A percentile compares a stretch with the other conserved stretches of the same genome.
Conservation (phyloP, 2,113 vertebrate genomes). For the Laticauda colubrina region DNA sequence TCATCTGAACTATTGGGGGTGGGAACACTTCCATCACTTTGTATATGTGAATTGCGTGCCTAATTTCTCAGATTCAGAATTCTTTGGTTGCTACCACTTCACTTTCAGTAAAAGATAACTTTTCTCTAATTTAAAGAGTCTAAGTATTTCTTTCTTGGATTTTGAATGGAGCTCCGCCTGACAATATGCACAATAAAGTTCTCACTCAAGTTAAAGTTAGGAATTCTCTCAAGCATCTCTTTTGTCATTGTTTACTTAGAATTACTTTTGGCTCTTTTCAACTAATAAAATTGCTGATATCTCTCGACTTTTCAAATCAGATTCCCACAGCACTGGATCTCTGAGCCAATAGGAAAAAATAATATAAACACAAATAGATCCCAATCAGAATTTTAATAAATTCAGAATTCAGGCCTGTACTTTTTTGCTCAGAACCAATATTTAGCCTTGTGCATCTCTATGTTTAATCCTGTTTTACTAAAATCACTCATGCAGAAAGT, state of each 20-base stretch:
- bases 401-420: not conserved
- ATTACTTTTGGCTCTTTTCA: not conserved
- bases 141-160: no score
- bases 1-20: no score
- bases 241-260: not conserved
- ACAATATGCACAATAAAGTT: not conserved
- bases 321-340: not conserved
- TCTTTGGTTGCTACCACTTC: no score
- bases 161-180: no score
- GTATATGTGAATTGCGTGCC: no score
- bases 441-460: not conserved
- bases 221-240: not conserved
- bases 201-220: not conserved
- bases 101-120: no score
- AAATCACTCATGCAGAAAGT: slow-evolving; percentile 23
- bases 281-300: not conserved
- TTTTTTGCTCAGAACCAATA: not conserved
- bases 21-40: no score
- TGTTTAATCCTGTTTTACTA: not conserved
- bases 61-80: no score
- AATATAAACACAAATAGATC: not conserved
- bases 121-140: no score
- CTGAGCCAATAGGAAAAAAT: not conserved
- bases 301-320: not conserved
- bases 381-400: not conserved